These are phyloP conservation scores for Goniozus legneri DNA, from an alignment of 1,140 invertebrate genomes.

Conservation along the genomic window DNA sequence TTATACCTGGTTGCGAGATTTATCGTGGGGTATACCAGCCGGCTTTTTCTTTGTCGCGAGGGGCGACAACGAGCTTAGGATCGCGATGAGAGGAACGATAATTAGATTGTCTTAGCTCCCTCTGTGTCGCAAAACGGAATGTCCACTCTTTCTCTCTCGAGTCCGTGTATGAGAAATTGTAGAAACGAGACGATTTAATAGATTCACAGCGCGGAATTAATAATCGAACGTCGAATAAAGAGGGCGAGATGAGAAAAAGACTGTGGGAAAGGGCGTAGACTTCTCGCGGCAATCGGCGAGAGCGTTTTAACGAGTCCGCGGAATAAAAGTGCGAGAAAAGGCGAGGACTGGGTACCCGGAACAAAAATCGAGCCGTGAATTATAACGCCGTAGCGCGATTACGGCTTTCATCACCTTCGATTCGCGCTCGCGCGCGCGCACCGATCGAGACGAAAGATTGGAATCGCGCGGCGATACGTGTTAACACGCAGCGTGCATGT, in stretches of 20 bases:
- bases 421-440: slow-evolving; percentile 14
- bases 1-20: slow-evolving; percentile 28
- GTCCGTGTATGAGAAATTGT: no score
- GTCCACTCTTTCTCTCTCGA: no score
- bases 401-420: slow-evolving; percentile 13
- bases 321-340: no score
- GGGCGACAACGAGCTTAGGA: no score
- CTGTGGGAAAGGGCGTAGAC: neutral
- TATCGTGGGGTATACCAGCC: slow-evolving; percentile 23
- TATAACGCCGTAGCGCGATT: no score
- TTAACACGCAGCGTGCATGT: slow-evolving; percentile 19
- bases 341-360: no score
- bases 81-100: slow-evolving; percentile 13
- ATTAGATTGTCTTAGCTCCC: slow-evolving; percentile 20
- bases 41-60: slow-evolving; percentile 8
- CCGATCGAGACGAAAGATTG: slow-evolving; percentile 23
- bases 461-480: slow-evolving; percentile 23
- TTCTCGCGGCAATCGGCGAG: no score
- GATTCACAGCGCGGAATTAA: neutral
- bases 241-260: slow-evolving; percentile 4
- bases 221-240: slow-evolving; percentile 2
- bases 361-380: no score
- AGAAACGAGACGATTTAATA: neutral
- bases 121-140: no score
- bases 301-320: no score